phyloP scores from a whole-genome alignment of 1,140 invertebrate genomes.

The Latrodectus geometricus region DNA sequence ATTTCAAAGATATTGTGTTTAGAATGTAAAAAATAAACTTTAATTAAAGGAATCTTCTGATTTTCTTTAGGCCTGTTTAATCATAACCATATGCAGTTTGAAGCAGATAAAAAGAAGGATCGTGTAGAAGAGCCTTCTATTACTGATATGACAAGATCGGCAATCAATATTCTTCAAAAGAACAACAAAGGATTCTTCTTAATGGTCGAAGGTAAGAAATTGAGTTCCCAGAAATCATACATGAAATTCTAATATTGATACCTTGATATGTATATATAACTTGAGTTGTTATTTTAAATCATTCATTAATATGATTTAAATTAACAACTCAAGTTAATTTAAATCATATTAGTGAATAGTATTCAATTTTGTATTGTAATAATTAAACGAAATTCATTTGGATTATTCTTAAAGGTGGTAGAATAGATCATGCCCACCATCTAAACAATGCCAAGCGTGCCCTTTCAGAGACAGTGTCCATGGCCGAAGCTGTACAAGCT shows the following conservation, averaged over 20 bases:
- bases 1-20: no score
- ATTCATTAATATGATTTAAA: not conserved
- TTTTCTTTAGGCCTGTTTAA: constrained; percentile 68
- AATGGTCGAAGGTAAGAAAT: constrained; percentile 65
- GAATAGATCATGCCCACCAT: constrained; percentile 88
- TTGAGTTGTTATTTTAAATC: not conserved
- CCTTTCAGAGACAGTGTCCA: constrained; percentile 65
- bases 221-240: not conserved
- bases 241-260: not conserved
- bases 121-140: constrained; percentile 67
- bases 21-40: no score
- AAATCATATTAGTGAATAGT: not conserved
- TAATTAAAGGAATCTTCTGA: not conserved
- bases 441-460: constrained; percentile 69
- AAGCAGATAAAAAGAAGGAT: constrained; percentile 66
- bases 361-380: not conserved
- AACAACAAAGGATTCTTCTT: constrained; percentile 70
- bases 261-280: not conserved
- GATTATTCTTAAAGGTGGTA: constrained; percentile 64
- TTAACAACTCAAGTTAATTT: not conserved
- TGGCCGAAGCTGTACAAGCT: constrained; percentile 65
- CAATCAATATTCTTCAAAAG: constrained; percentile 69
- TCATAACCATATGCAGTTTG: constrained; percentile 69
- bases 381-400: not conserved
- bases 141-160: constrained; percentile 69